Percentiles rank a stretch among this genome's conserved stretches.
These are phyloP conservation scores for Synergus gifuensis DNA, from an alignment of 2,888 invertebrate species.

Conservation along the genomic window DNA sequence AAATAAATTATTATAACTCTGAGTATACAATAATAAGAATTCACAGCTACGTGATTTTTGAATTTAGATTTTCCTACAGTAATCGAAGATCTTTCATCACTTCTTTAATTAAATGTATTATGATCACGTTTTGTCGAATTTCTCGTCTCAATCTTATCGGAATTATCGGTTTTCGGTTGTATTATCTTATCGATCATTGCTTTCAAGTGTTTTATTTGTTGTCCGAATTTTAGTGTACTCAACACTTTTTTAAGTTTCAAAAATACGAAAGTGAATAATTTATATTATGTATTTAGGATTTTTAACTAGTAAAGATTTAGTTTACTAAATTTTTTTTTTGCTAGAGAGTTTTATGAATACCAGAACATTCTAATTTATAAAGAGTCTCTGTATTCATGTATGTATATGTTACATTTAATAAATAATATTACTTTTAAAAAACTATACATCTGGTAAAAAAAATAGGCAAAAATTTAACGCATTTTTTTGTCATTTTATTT, in stretches of 20 bases:
- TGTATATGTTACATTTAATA: too few species aligned
- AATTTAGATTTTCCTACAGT: background rate
- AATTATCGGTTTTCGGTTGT: slow-evolving; percentile 69
- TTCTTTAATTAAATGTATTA: slow-evolving; percentile 47
- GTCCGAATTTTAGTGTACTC: background rate
- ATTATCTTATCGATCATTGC: slow-evolving; percentile 68
- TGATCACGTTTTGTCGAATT: slow-evolving; percentile 57
- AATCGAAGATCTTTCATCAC: slow-evolving; percentile 3
- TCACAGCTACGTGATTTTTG: background rate
- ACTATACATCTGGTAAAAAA: too few species aligned
- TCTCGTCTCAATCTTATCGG: slow-evolving; percentile 71
- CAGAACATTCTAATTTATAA: too few species aligned
- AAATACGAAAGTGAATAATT: background rate
- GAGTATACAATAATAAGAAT: background rate
- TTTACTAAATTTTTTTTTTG: too few species aligned
- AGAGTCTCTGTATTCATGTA: too few species aligned
- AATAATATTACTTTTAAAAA: too few species aligned
- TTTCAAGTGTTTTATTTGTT: slow-evolving; percentile 55
- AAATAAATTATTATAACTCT: background rate
- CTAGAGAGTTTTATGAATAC: too few species aligned
- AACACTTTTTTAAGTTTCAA: background rate
- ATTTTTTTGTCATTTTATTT: background rate
- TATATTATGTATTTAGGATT: background rate
- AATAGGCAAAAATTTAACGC: background rate
- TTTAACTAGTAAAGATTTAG: too few species aligned